Conservation (phyloP, 2,113 vertebrate species). For the Cariama cristata region DNA sequence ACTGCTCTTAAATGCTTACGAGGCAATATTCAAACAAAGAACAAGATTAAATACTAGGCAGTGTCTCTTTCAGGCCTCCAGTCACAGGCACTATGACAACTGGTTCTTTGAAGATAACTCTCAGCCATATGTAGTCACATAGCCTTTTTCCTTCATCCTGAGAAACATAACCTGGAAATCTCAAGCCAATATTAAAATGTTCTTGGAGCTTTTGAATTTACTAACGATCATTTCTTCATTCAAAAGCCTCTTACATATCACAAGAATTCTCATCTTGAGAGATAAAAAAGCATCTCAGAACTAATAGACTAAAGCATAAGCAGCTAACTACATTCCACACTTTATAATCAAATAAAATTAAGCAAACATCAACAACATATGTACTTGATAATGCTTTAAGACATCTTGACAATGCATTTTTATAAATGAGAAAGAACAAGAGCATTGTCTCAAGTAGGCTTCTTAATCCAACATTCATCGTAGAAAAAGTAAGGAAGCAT, state of each 20-base stretch:
- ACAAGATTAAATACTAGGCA: not conserved
- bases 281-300: not conserved
- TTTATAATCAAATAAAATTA: not conserved
- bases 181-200: not conserved
- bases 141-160: not conserved
- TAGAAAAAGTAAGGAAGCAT: not conserved
- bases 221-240: not conserved
- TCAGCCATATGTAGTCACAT: not conserved
- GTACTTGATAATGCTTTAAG: not conserved
- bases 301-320: not conserved
- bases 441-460: not conserved
- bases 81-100: not conserved
- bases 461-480: not conserved
- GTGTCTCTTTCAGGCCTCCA: not conserved
- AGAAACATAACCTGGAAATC: not conserved
- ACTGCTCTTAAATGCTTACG: not conserved
- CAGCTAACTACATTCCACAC: not conserved
- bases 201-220: not conserved
- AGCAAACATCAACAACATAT: not conserved
- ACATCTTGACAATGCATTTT: not conserved
- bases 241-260: not conserved
- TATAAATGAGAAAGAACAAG: not conserved
- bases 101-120: constrained; percentile 7
- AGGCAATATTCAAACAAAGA: not conserved
- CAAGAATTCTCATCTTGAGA: constrained; percentile 1